phyloP scores from a whole-genome alignment of 2,888 invertebrate genomes.

The Rhodophaea formosa region DNA sequence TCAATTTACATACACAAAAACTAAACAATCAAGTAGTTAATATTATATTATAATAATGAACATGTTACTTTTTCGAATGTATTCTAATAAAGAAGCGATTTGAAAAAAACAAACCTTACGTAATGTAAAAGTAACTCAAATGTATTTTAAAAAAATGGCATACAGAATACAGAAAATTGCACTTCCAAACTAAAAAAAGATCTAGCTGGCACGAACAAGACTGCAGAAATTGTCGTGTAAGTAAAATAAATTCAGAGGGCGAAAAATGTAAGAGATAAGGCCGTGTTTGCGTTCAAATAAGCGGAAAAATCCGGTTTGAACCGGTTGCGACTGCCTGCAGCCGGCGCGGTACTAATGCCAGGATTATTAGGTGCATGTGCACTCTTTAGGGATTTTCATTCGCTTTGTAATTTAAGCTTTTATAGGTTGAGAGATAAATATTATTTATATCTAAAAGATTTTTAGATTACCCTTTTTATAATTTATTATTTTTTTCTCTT shows the following conservation, averaged over 20 bases:
- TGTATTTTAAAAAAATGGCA: background rate
- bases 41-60: too few relatives aligned
- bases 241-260: conserved; percentile 31
- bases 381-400: conserved; percentile 30
- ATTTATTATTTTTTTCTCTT: too few relatives aligned
- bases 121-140: background rate
- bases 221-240: conserved; percentile 22
- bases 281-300: conserved; percentile 33
- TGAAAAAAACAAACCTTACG: too few relatives aligned
- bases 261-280: conserved; percentile 33
- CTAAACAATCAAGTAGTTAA: too few relatives aligned
- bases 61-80: too few relatives aligned
- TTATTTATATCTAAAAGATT: too few relatives aligned
- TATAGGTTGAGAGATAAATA: background rate
- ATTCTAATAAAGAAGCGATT: too few relatives aligned
- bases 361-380: conserved; percentile 41
- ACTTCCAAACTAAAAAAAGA: background rate
- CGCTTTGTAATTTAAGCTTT: background rate
- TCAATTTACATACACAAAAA: too few relatives aligned
- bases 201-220: conserved; percentile 7
- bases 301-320: conserved; percentile 36
- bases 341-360: conserved; percentile 33
- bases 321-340: conserved; percentile 20
- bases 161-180: background rate
- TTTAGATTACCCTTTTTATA: too few relatives aligned